Evolutionary conservation across 2,888 invertebrate genomes (phyloP), one percentile per base, ranked within the genome.

Genomic region (Ernsta delagoae): DNA sequence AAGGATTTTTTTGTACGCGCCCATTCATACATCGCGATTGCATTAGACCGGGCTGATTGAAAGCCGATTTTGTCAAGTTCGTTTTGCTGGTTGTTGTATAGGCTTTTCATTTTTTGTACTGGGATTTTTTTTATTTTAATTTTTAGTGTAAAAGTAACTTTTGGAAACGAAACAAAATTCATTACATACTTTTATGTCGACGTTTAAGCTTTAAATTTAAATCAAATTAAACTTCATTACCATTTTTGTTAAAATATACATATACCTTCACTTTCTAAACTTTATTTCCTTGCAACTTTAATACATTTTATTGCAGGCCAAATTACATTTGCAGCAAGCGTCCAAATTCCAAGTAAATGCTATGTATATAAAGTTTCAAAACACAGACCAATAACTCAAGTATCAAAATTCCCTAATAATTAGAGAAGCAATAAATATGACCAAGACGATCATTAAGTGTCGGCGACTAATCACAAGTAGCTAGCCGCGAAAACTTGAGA

Each of bases 321-420:
- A 24, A 24, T 24, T 24, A 24, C 24, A 24, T 24, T 24, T 24
- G 24, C 24, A 24, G 3, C 24, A 24, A 24, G 24, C 24, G 24
- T 24, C 3, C 24, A 1, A 24, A 24, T 24, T 24, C 3, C 24
- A 24, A 24, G 24, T 24, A 24, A 3, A 24, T 24, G 1, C 24
- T 24, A 24, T 24, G 24, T 24, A 24, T 24, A 24, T 24, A 24
- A 24, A 24, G 24, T 24, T 24, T 24, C 56, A 63, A 74, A 72
- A 77, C 72, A 78, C 79, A 76, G 71, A 77, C 84, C 85, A 82
- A 92, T 92, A 92, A 50, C 48, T 48, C 48, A 48, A 48, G 90
- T 90, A 92, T 92, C 92, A 91, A 92, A 91, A 91, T 91, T 89
- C 89, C 80, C 81, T 87, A 83, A 90, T 92, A 92, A 92, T 92